Base-by-base conservation (phyloP, 2,888 invertebrate species). In the Scaptomyza polygonia region DNA sequence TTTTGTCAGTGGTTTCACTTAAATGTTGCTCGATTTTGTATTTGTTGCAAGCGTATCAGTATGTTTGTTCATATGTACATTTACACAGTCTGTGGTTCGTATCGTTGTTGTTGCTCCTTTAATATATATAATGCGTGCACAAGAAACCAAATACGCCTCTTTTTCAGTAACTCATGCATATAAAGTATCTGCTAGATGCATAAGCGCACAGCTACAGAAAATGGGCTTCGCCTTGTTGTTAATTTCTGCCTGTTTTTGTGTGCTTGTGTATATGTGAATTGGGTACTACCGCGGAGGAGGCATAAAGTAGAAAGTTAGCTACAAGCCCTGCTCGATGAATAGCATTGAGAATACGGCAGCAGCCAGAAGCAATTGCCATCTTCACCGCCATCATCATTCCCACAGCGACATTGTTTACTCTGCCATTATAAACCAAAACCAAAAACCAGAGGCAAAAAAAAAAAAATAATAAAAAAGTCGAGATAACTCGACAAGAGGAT, bases 181-280 rank as follows among this genome's bases (percentile, higher is more conserved):
- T 87, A 84, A 84, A 84, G 84, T 85, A 87, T 77, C 86, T 85
- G 85, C 69, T 82, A 86, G 87, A 87, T 82, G 84, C 78, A 86
- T 75, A 84, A 84, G 81, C 71, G 49, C 64, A 73, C 62, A 74
- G 67, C 61, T 55, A 75, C 65, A 69, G 63, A 58, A 68, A 72
- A 72, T 67, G 67, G 76, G 64, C 72, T 64, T 51, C 29, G 61
- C 68, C 57, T 66, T 74, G 71, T 70, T 58, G 30, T n/a, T 34
- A 29, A 27, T 56, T 14, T 42, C 18, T 32, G 25, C 34, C 25
- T 42, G 27, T 63, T 21, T 49, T 11, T 49, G 30, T 52, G 16
- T 55, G 14, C 43, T 16, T 36, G 18, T 21, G 34, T 18, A 18
- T 57, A 27, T 54, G 27, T 21, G 11, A 11, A n/a, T 14, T 29